Conservation (phyloP, 2,888 invertebrate species). For the Nowickia ferox region DNA sequence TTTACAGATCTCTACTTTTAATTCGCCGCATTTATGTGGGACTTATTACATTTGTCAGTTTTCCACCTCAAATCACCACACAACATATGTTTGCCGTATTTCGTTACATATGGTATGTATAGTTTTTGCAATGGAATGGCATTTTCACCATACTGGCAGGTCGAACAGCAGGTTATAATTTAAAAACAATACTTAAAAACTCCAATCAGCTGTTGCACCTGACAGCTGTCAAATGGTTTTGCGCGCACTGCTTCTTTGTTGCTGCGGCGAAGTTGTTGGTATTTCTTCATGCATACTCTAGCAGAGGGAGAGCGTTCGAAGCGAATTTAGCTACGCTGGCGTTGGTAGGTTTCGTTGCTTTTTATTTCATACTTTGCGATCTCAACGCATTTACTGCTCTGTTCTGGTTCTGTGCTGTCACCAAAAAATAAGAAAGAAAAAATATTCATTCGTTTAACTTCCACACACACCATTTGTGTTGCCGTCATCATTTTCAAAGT, state of each 20-base stretch:
- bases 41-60: not conserved
- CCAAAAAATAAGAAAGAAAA: conserved; percentile 57
- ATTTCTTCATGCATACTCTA: conserved; percentile 37
- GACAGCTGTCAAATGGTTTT: conserved; percentile 70
- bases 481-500: conserved; percentile 72
- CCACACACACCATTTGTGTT: conserved; percentile 68
- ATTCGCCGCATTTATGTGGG: conserved; percentile 26
- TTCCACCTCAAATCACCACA: conserved; percentile 16
- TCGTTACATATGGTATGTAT: conserved; percentile 43
- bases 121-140: conserved; percentile 50
- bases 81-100: conserved; percentile 49
- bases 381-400: conserved; percentile 72
- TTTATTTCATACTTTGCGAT: conserved; percentile 64
- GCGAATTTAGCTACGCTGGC: conserved; percentile 60
- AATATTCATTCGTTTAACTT: conserved; percentile 63
- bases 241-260: conserved; percentile 69
- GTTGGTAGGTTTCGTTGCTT: conserved; percentile 50
- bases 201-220: conserved; percentile 66
- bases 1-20: not conserved
- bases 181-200: conserved; percentile 53
- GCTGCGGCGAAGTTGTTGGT: conserved; percentile 69
- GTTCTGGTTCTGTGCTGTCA: conserved; percentile 73
- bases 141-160: conserved; percentile 63
- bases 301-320: conserved; percentile 56
- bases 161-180: conserved; percentile 53